Evolutionary conservation across 2,797 vertebrate genomes (phyloP).

Genomic region (Acanthopagrus latus): DNA sequence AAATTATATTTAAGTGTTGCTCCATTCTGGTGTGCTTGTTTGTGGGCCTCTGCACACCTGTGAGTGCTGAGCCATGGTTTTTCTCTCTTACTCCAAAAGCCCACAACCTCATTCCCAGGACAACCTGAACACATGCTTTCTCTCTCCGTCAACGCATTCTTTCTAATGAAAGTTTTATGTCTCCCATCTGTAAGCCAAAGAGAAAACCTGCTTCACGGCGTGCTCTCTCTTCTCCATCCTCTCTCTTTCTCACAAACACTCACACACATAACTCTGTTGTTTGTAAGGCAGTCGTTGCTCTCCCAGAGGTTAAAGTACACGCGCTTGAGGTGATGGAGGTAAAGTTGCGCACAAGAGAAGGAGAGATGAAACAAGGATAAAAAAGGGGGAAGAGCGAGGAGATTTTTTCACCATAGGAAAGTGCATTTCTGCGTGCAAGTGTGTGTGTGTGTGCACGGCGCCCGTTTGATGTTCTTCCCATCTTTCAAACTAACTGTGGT

Average conservation of each 20-base stretch:
- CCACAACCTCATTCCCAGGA: slow-evolving; percentile 25
- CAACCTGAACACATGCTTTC: slow-evolving; percentile 41
- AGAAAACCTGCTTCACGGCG: slow-evolving; percentile 28
- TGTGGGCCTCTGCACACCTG: not conserved
- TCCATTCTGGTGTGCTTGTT: slow-evolving; percentile 8
- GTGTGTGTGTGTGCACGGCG: slow-evolving; percentile 1
- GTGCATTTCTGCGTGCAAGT: slow-evolving; percentile 1
- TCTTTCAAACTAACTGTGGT: slow-evolving; percentile 45
- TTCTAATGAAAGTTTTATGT: slow-evolving; percentile 64
- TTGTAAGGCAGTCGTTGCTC: slow-evolving; percentile 41
- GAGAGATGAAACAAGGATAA: slow-evolving; percentile 44
- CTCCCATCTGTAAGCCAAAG: slow-evolving; percentile 52
- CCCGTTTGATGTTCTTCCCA: slow-evolving; percentile 63
- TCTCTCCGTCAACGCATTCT: slow-evolving; percentile 43
- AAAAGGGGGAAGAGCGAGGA: slow-evolving; percentile 12
- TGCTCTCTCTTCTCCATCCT: slow-evolving; percentile 3
- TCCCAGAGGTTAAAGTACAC: slow-evolving; percentile 34
- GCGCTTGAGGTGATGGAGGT: slow-evolving; percentile 38
- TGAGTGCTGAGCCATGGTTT: slow-evolving; percentile 19
- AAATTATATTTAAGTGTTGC: not conserved
- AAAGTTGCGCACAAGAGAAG: slow-evolving; percentile 31
- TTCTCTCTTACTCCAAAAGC: slow-evolving; percentile 20
- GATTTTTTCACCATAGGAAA: slow-evolving; percentile 13
- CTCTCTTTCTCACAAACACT: not conserved
- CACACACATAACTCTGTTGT: slow-evolving; percentile 27